phyloP scores from a whole-genome alignment of 2,888 invertebrate species.

The Drosophila koepferae region DNA sequence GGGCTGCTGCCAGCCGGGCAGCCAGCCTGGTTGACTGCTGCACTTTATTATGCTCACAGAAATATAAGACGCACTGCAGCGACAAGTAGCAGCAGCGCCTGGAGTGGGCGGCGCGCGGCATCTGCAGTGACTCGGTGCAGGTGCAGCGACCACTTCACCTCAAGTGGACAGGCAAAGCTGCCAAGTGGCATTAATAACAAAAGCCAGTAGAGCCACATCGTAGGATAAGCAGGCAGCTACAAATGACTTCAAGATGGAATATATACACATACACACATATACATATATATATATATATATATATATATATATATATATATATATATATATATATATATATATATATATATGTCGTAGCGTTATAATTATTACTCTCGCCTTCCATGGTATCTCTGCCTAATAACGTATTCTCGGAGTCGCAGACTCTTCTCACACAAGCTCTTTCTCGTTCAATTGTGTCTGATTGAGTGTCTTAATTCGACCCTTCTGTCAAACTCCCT shows the following conservation, averaged over 20 bases:
- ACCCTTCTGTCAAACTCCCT: no score
- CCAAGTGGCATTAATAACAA: conserved; percentile 75
- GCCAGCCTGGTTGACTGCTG: conserved; percentile 48
- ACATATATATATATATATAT: background rate
- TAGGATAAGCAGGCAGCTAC: conserved; percentile 27
- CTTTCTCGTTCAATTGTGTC: no score
- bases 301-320: no score
- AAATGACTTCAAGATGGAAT: conserved; percentile 32
- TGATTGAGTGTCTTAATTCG: no score
- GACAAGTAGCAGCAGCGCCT: conserved; percentile 5
- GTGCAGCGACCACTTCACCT: conserved; percentile 60
- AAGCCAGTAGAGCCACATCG: conserved; percentile 45
- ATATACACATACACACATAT: background rate
- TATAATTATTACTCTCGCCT: no score
- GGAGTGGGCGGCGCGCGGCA: background rate
- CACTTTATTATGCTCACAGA: conserved; percentile 67
- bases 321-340: no score
- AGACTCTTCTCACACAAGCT: no score
- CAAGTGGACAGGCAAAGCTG: conserved; percentile 63
- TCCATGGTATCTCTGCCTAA: no score
- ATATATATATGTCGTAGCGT: no score
- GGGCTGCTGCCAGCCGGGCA: conserved; percentile 1
- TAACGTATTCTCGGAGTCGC: no score
- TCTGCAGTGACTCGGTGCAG: conserved; percentile 41
- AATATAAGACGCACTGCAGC: conserved; percentile 47